A percentile compares a stretch with the other conserved stretches of the same genome.
Conservation (phyloP, 2,888 invertebrate genomes). For the Aphodius granarius region DNA sequence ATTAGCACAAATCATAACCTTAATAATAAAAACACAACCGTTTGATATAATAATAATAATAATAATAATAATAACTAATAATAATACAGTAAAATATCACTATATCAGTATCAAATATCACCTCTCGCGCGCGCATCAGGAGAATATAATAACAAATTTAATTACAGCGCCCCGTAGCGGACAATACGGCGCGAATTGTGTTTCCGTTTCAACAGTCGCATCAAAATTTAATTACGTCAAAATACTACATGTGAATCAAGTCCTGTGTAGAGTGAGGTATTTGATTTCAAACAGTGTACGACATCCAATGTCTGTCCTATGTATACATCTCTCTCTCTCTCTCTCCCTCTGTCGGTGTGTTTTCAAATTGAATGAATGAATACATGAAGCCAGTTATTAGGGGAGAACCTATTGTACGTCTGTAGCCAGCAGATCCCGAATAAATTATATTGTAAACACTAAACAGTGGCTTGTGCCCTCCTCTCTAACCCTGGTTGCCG, state of each 20-base stretch:
- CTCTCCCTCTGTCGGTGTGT: not conserved
- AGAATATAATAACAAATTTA: not conserved
- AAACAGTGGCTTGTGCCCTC: slow-evolving; percentile 52
- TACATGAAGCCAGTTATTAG: slow-evolving; percentile 55
- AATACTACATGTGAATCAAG: slow-evolving; percentile 52
- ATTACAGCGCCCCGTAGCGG: not conserved
- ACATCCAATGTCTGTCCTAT: slow-evolving; percentile 37
- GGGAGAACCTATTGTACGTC: slow-evolving; percentile 50
- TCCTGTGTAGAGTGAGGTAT: slow-evolving; percentile 40
- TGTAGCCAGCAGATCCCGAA: slow-evolving; percentile 54
- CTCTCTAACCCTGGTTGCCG: slow-evolving; percentile 1
- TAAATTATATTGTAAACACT: slow-evolving; percentile 55
- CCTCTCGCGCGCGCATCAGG: not conserved
- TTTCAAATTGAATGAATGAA: slow-evolving; percentile 47
- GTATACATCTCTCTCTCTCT: no score
- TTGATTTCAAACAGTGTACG: slow-evolving; percentile 33
- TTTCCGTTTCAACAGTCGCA: slow-evolving; percentile 53
- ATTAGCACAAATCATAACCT: no score
- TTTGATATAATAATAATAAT: no score
- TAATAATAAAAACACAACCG: no score
- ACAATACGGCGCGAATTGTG: slow-evolving; percentile 20
- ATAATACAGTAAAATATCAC: not conserved
- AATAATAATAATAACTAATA: not conserved
- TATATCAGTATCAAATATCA: not conserved
- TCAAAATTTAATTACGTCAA: slow-evolving; percentile 55